phyloP scores from a whole-genome alignment of 1,140 invertebrate species.

The Drosophila micromelanica region DNA sequence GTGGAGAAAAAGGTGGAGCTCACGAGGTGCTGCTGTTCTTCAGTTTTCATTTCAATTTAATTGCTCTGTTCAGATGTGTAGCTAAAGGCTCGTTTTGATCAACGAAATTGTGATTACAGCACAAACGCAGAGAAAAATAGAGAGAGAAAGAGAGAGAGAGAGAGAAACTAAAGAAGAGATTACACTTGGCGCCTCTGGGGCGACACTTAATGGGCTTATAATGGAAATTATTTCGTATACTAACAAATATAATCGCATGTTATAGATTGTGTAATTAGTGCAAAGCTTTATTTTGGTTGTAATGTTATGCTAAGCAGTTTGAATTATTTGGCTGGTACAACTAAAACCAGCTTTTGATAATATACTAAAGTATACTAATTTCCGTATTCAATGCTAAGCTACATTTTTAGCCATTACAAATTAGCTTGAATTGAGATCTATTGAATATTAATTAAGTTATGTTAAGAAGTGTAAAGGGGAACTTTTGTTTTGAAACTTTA shows the following conservation, averaged over 20 bases:
- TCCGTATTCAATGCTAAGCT: too few relatives aligned
- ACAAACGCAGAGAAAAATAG: conserved; percentile 10
- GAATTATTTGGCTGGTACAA: background rate
- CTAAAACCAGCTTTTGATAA: background rate
- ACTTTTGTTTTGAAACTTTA: too few relatives aligned
- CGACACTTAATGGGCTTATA: conserved; percentile 71
- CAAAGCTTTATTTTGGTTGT: conserved; percentile 16
- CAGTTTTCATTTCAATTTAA: conserved; percentile 55
- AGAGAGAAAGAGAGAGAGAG: background rate
- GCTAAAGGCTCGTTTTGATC: conserved; percentile 53
- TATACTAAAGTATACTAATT: too few relatives aligned
- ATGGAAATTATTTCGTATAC: conserved; percentile 43
- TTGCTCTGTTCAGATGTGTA: conserved; percentile 51
- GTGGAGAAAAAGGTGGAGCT: background rate
- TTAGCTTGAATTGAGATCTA: background rate
- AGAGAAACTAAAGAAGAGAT: background rate
- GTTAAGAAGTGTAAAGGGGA: too few relatives aligned
- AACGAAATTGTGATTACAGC: conserved; percentile 62
- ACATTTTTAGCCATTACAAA: background rate
- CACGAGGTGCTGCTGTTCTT: conserved; percentile 4
- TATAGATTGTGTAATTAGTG: conserved; percentile 21
- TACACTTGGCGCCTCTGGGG: conserved; percentile 31
- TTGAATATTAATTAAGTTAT: too few relatives aligned
- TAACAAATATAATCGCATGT: conserved; percentile 26
- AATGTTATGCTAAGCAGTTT: conserved; percentile 11